These are phyloP conservation scores for Temnothorax longispinosus DNA, from an alignment of 1,140 invertebrate genomes.

Conservation along the genomic window DNA sequence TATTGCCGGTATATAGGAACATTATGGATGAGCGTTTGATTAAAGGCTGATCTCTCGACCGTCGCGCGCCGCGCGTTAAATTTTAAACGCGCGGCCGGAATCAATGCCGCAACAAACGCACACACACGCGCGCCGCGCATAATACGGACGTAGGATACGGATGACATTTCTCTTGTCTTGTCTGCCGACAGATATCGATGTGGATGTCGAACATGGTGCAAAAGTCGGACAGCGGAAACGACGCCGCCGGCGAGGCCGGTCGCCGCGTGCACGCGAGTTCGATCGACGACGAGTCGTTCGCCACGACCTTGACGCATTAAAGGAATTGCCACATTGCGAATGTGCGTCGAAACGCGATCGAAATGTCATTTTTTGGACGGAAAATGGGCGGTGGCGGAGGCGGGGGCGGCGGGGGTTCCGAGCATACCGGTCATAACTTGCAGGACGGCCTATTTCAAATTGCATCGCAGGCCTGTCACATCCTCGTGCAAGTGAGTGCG, in stretches of 20 bases:
- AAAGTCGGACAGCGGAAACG: conserved; percentile 43
- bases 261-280: conserved; percentile 30
- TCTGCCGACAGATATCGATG: conserved; percentile 47
- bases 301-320: conserved; percentile 36
- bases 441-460: conserved; percentile 91
- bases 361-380: conserved; percentile 82
- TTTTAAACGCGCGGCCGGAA: conserved; percentile 40
- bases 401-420: conserved; percentile 57
- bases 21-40: background rate
- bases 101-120: background rate
- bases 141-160: conserved; percentile 2
- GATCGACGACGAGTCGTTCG: conserved; percentile 27
- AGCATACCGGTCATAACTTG: conserved; percentile 86
- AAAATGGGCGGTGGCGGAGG: conserved; percentile 64
- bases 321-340: background rate
- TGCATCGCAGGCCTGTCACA: conserved; percentile 90
- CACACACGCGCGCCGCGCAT: background rate
- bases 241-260: conserved; percentile 16
- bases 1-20: background rate
- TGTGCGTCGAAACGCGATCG: conserved; percentile 19
- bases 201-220: conserved; percentile 44
- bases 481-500: conserved; percentile 87
- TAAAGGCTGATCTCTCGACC: conserved; percentile 25
- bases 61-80: conserved; percentile 27
- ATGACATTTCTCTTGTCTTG: conserved; percentile 50